Percentiles rank a stretch among this genome's conserved stretches.
phyloP scores from a whole-genome alignment of 2,113 vertebrate genomes.

The Odocoileus virginianus region DNA sequence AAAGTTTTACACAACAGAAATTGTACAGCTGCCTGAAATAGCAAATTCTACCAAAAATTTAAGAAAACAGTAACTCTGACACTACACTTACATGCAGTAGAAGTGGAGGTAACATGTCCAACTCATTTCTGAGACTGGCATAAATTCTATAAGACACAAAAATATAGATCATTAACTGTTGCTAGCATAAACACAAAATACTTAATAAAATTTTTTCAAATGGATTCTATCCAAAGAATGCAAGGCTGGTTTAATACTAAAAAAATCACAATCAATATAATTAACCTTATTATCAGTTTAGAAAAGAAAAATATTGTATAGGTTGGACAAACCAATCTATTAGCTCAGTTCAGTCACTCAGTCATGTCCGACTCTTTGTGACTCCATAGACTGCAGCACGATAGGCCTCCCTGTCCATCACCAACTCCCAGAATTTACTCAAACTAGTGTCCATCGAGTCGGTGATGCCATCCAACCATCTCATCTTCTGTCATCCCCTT shows the following conservation, averaged over 20 bases:
- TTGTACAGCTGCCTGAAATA: background rate
- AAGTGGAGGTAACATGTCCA: background rate
- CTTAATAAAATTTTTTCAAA: background rate
- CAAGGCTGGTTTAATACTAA: background rate
- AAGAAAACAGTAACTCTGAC: background rate
- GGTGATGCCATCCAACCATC: background rate
- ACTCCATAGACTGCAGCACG: background rate
- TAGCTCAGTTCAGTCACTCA: background rate
- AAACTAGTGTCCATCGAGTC: background rate
- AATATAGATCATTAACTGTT: background rate
- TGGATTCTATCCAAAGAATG: background rate
- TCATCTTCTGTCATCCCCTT: background rate
- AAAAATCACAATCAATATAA: background rate
- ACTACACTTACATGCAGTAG: background rate
- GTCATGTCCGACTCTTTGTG: accelerated
- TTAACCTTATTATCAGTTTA: background rate
- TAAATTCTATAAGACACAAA: background rate
- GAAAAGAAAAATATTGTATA: background rate
- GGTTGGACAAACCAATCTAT: background rate
- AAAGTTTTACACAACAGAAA: background rate
- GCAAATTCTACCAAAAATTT: background rate
- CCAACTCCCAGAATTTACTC: background rate
- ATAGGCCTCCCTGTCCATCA: background rate
- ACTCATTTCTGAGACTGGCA: background rate
- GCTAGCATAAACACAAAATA: background rate